Percentiles rank a stretch among this genome's conserved stretches.
These are phyloP conservation scores for Boloria euphrosyne DNA, from an alignment of 2,888 invertebrate genomes.

Conservation along the genomic window DNA sequence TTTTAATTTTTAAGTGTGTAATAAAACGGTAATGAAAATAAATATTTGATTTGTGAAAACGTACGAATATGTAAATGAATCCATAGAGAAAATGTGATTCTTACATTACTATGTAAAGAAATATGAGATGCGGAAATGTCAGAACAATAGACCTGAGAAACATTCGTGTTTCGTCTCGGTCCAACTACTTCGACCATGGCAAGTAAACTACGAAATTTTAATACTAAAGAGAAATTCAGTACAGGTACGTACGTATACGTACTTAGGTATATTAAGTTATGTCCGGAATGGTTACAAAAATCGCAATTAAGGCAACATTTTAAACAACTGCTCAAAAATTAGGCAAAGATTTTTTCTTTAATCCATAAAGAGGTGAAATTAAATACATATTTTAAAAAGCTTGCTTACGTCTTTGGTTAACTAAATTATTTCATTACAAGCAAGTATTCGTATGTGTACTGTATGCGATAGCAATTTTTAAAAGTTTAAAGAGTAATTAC, in stretches of 20 bases:
- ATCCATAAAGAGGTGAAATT: too few species aligned
- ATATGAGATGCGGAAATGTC: conserved; percentile 69
- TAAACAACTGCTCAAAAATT: too few species aligned
- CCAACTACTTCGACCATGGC: conserved; percentile 58
- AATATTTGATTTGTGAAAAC: neutral
- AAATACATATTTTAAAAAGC: too few species aligned
- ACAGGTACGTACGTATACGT: neutral
- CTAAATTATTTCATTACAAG: too few species aligned
- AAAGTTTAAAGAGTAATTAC: neutral
- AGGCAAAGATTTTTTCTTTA: too few species aligned
- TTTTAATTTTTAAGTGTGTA: too few species aligned
- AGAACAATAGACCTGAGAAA: conserved; percentile 55
- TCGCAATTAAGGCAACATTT: too few species aligned
- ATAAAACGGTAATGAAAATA: too few species aligned
- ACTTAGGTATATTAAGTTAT: too few species aligned
- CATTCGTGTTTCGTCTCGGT: conserved; percentile 60
- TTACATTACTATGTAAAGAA: conserved; percentile 56
- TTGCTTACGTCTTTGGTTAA: too few species aligned
- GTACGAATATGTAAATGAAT: conserved; percentile 14
- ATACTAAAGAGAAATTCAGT: neutral
- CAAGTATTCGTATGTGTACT: too few species aligned
- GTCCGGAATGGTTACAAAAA: too few species aligned
- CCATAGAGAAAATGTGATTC: conserved; percentile 38
- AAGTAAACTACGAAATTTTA: conserved; percentile 38
- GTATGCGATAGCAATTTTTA: neutral